Evolutionary conservation across 2,797 vertebrate genomes (phyloP).

Genomic region (Petrocephalus schoutedeni): DNA sequence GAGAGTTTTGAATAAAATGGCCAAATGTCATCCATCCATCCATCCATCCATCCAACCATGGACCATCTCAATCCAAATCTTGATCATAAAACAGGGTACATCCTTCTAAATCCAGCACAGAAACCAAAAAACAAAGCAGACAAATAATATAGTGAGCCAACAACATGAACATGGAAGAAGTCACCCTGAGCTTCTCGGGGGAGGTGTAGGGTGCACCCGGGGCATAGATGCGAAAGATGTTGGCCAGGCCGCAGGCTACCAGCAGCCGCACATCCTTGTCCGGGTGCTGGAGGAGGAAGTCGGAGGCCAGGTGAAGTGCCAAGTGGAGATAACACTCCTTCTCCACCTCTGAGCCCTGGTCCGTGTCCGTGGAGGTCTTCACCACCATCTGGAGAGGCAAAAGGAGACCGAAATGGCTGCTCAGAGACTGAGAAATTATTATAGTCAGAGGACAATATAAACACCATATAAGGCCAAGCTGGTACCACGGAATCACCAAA

Average conservation of each 20-base stretch:
- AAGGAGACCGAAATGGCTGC: neutral
- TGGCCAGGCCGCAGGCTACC: constrained; percentile 93
- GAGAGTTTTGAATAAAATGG: neutral
- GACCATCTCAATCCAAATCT: constrained; percentile 10
- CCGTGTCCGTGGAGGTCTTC: constrained; percentile 99
- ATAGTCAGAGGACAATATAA: neutral
- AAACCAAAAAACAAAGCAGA: neutral
- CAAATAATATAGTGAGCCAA: neutral
- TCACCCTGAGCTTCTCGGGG: constrained; percentile 92
- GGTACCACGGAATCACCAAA: neutral
- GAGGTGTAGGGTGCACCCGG: constrained; percentile 94
- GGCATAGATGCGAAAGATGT: constrained; percentile 96
- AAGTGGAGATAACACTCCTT: constrained; percentile 93
- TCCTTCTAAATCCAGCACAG: neutral
- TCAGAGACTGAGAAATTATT: neutral
- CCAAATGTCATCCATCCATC: neutral
- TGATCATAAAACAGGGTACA: neutral
- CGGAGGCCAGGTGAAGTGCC: constrained; percentile 92
- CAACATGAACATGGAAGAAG: neutral
- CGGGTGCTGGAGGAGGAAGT: constrained; percentile 96
- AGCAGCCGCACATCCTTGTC: constrained; percentile 95
- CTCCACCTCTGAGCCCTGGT: constrained; percentile 97
- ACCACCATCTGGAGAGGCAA: constrained; percentile 83
- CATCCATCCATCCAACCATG: neutral
- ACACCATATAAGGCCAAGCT: neutral